Evolutionary conservation across 2,113 vertebrate species (phyloP).

Genomic region (Phocoena phocoena): DNA sequence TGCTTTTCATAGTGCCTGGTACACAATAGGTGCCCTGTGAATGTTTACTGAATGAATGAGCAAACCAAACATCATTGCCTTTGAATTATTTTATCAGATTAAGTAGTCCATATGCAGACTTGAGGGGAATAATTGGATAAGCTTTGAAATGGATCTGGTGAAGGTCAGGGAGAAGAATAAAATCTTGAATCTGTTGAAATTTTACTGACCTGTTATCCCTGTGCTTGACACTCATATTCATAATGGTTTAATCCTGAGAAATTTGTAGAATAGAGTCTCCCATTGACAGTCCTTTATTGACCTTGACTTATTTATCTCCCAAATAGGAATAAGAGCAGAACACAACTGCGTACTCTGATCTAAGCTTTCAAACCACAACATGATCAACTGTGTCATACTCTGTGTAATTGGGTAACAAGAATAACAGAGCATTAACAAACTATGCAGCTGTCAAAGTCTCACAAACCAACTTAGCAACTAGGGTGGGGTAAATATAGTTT

Average conservation of each 20-base stretch:
- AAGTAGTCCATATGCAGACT: not conserved
- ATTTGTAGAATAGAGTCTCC: not conserved
- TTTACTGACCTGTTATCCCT: not conserved
- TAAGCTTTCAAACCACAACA: slow-evolving; percentile 18
- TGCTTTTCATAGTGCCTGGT: not conserved
- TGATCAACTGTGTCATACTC: not conserved
- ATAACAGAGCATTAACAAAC: not conserved
- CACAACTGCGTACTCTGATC: not conserved
- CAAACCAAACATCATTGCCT: not conserved
- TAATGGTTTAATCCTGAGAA: not conserved
- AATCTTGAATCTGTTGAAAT: not conserved
- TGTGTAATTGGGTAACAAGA: not conserved
- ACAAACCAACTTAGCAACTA: not conserved
- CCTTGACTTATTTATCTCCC: not conserved
- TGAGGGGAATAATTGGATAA: not conserved
- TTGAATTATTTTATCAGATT: not conserved
- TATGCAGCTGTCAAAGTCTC: not conserved
- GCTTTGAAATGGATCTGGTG: not conserved
- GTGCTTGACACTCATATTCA: not conserved
- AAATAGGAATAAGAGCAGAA: not conserved
- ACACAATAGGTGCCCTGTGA: not conserved
- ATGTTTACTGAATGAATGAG: not conserved
- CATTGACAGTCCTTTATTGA: not conserved
- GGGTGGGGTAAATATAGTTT: not conserved
- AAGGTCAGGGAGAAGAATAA: not conserved